A percentile compares a stretch with the other conserved stretches of the same genome.
phyloP scores from a whole-genome alignment of 2,888 invertebrate genomes.

The Liposcelis brunnea region DNA sequence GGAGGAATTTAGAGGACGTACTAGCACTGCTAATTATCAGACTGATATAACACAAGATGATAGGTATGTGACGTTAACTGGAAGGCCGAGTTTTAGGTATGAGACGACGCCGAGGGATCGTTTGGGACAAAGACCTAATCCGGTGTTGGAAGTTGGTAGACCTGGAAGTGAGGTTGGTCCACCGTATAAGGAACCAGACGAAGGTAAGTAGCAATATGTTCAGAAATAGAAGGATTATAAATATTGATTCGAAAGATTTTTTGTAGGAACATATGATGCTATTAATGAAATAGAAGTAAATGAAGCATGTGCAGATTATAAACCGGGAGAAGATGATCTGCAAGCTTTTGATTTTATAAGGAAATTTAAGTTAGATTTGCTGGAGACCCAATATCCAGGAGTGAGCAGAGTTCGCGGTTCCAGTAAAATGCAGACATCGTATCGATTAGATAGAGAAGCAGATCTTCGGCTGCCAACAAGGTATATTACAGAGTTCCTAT shows the following conservation, averaged over 20 bases:
- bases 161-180: neutral
- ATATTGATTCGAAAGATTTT: neutral
- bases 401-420: slow-evolving; percentile 57
- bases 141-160: neutral
- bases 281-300: slow-evolving; percentile 19
- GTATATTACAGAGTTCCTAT: slow-evolving; percentile 28
- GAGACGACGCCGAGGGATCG: too few species aligned
- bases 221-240: neutral
- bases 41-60: too few species aligned
- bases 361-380: slow-evolving; percentile 49
- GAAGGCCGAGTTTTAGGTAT: too few species aligned
- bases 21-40: too few species aligned
- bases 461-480: slow-evolving; percentile 55
- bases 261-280: slow-evolving; percentile 10
- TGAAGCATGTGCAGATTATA: slow-evolving; percentile 35
- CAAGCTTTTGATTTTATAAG: slow-evolving; percentile 69
- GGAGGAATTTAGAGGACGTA: too few species aligned
- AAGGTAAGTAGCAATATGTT: neutral
- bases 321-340: slow-evolving; percentile 58
- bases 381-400: slow-evolving; percentile 41
- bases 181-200: neutral
- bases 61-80: too few species aligned
- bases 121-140: neutral
- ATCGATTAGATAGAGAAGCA: slow-evolving; percentile 52
- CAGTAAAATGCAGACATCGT: slow-evolving; percentile 60